phyloP scores from a whole-genome alignment of 1,140 invertebrate species.

The Conus betulinus region DNA sequence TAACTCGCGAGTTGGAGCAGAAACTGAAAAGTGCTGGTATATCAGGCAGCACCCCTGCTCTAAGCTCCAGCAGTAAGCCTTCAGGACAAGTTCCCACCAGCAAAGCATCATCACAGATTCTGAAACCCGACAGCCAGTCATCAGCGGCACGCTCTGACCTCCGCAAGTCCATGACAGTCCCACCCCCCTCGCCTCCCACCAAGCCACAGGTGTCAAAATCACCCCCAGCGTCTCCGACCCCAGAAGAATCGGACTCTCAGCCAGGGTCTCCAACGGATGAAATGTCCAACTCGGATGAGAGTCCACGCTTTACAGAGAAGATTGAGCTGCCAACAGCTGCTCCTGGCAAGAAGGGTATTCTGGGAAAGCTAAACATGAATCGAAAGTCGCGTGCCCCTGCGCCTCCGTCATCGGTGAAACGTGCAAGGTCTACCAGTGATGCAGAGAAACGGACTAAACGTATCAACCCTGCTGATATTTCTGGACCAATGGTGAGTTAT shows the following conservation, averaged over 20 bases:
- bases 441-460: slow-evolving; percentile 61
- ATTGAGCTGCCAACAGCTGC: slow-evolving; percentile 66
- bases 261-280: slow-evolving; percentile 38
- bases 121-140: slow-evolving; percentile 25
- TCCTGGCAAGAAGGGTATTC: slow-evolving; percentile 61
- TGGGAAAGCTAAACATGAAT: slow-evolving; percentile 64
- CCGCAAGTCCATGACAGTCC: slow-evolving; percentile 40
- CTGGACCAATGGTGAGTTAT: slow-evolving; percentile 69
- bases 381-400: slow-evolving; percentile 62
- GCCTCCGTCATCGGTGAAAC: slow-evolving; percentile 63
- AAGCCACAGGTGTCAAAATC: slow-evolving; percentile 34
- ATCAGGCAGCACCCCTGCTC: slow-evolving; percentile 34
- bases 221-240: slow-evolving; percentile 44
- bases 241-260: slow-evolving; percentile 48
- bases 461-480: slow-evolving; percentile 69
- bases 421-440: slow-evolving; percentile 68
- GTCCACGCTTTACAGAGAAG: slow-evolving; percentile 54
- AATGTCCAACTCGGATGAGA: slow-evolving; percentile 30
- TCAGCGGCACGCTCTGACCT: slow-evolving; percentile 16
- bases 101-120: slow-evolving; percentile 8
- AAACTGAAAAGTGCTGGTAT: slow-evolving; percentile 37
- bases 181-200: slow-evolving; percentile 43
- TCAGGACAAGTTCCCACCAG: not conserved
- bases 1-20: slow-evolving; percentile 65
- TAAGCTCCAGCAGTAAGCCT: slow-evolving; percentile 23